Conservation (phyloP, 2,113 vertebrate genomes). For the Pontoporia blainvillei region DNA sequence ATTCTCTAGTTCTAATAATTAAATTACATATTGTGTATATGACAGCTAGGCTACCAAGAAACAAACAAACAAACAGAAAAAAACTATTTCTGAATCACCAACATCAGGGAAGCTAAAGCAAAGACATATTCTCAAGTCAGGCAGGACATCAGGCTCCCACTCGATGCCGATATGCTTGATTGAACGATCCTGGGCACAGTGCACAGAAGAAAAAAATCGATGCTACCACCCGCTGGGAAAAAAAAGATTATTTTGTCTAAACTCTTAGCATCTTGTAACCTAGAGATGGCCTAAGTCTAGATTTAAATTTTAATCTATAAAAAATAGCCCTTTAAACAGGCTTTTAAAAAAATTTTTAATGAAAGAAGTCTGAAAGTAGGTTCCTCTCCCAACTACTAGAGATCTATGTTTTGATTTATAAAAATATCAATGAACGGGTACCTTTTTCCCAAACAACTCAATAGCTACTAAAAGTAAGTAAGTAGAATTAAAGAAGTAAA, state of each 20-base stretch:
- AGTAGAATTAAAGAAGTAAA: conserved; percentile 64
- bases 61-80: background rate
- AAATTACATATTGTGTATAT: background rate
- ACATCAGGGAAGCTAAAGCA: background rate
- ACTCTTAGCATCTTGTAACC: background rate
- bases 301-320: background rate
- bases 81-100: background rate
- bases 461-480: conserved; percentile 66
- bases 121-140: conserved; percentile 7
- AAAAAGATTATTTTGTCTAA: background rate
- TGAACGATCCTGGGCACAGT: background rate
- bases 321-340: conserved; percentile 31
- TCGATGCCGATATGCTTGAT: background rate
- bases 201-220: background rate
- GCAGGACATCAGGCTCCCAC: background rate
- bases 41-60: background rate
- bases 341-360: background rate
- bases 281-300: background rate
- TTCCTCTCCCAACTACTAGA: conserved; percentile 63
- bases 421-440: conserved; percentile 59
- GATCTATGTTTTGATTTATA: conserved; percentile 62
- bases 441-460: conserved; percentile 60
- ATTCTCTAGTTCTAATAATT: conserved; percentile 23
- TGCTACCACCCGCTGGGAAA: background rate
- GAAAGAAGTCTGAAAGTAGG: conserved; percentile 19